A percentile compares a stretch with the other conserved stretches of the same genome.
phyloP scores from a whole-genome alignment of 2,888 invertebrate genomes.

The Homarus gammarus region DNA sequence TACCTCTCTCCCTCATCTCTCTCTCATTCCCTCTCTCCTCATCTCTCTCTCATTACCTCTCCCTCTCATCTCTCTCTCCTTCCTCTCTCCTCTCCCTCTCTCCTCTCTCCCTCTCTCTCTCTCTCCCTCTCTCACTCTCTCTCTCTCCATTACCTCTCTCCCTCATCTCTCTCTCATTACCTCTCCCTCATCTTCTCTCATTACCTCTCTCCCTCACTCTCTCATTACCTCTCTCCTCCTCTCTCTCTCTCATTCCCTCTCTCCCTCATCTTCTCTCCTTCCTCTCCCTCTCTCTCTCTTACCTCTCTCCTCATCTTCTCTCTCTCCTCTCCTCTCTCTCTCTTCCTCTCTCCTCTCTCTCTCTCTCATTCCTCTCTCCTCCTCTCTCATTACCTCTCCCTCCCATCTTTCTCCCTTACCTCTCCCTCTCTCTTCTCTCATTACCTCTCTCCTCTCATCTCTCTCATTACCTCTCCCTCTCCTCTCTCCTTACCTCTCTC shows the following conservation, averaged over 20 bases:
- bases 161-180: too few species aligned
- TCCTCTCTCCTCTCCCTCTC: too few species aligned
- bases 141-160: constrained; percentile 22
- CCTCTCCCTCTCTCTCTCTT: too few species aligned
- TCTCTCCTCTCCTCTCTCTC: not conserved
- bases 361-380: not conserved
- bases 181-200: not conserved
- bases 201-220: not conserved
- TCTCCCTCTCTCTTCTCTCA: not conserved
- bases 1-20: not conserved
- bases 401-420: not conserved
- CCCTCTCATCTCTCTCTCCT: not conserved
- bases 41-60: constrained; percentile 13
- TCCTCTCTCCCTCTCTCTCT: constrained; percentile 11
- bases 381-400: not conserved
- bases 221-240: not conserved
- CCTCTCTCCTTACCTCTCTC: too few species aligned
- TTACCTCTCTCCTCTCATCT: not conserved
- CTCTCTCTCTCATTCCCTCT: not conserved
- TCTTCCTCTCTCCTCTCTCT: too few species aligned
- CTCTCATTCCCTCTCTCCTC: too few species aligned
- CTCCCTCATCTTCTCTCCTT: not conserved
- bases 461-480: not conserved
- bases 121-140: constrained; percentile 23
- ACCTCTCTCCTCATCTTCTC: not conserved